These are phyloP conservation scores for Synanthedon myopaeformis DNA, from an alignment of 2,888 invertebrate genomes.

Conservation along the genomic window DNA sequence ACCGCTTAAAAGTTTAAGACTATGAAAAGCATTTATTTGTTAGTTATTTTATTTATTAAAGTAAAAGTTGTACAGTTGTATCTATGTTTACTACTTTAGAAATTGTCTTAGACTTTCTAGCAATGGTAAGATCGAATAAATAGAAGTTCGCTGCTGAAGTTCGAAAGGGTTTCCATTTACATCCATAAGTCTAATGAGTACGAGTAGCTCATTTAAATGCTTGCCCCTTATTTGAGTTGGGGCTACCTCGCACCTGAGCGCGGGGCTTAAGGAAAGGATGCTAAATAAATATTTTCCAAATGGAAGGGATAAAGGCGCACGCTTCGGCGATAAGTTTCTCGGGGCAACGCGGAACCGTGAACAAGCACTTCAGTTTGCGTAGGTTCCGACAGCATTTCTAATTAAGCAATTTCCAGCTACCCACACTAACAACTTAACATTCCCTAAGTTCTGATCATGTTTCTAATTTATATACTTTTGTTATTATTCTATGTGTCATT, in stretches of 20 bases:
- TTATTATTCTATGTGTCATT: slow-evolving; percentile 4
- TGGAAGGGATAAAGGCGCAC: slow-evolving; percentile 57
- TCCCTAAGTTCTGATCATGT: not conserved
- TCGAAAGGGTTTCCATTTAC: slow-evolving; percentile 5
- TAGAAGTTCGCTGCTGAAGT: not conserved
- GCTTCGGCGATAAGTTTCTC: slow-evolving; percentile 53
- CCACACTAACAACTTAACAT: slow-evolving; percentile 4
- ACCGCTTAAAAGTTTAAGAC: no score
- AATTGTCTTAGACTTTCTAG: no score
- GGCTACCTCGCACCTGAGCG: slow-evolving; percentile 57
- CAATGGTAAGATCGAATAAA: not conserved
- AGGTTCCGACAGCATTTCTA: slow-evolving; percentile 45
- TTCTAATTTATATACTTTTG: slow-evolving; percentile 7
- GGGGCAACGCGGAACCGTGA: slow-evolving; percentile 37
- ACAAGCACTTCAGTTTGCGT: slow-evolving; percentile 45
- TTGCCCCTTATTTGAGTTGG: slow-evolving; percentile 58
- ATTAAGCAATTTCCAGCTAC: slow-evolving; percentile 41
- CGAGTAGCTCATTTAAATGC: slow-evolving; percentile 57
- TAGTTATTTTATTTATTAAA: no score
- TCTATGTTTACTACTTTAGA: no score
- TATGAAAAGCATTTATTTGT: no score
- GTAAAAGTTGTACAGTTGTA: no score
- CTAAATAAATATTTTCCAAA: slow-evolving; percentile 65
- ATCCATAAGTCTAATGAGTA: slow-evolving; percentile 42
- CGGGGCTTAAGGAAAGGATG: slow-evolving; percentile 60